Evolutionary conservation across 2,797 vertebrate genomes (phyloP).

Genomic region (Valencia hispanica): DNA sequence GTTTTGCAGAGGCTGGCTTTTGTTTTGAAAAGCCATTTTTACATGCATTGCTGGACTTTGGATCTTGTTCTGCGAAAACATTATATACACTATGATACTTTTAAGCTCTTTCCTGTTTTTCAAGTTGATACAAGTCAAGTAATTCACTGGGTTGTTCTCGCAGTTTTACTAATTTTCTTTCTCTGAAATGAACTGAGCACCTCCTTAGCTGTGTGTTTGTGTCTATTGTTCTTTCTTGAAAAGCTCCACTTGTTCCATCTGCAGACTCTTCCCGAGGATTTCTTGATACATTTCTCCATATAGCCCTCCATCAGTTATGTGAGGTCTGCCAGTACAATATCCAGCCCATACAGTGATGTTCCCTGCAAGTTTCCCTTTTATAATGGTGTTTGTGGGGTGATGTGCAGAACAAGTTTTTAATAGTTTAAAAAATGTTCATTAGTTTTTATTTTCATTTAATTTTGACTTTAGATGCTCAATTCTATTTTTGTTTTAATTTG

Average conservation of each 20-base stretch:
- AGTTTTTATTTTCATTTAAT: too few relatives aligned
- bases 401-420: too few relatives aligned
- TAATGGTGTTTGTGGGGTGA: neutral
- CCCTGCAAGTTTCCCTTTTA: neutral
- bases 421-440: too few relatives aligned
- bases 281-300: neutral
- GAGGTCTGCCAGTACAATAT: neutral
- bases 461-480: too few relatives aligned
- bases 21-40: neutral
- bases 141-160: neutral
- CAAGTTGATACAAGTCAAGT: neutral
- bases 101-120: neutral
- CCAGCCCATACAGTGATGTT: neutral
- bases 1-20: neutral
- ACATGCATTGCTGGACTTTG: neutral
- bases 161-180: neutral
- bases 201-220: neutral
- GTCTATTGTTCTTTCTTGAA: neutral
- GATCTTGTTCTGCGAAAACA: neutral
- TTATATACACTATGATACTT: neutral
- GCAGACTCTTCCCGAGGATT: too few relatives aligned
- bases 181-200: neutral
- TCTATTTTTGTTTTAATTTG: too few relatives aligned
- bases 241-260: too few relatives aligned
- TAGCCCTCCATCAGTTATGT: neutral